Evolutionary conservation across 2,888 invertebrate species (phyloP).

Genomic region (Rhynchonema sp.): DNA sequence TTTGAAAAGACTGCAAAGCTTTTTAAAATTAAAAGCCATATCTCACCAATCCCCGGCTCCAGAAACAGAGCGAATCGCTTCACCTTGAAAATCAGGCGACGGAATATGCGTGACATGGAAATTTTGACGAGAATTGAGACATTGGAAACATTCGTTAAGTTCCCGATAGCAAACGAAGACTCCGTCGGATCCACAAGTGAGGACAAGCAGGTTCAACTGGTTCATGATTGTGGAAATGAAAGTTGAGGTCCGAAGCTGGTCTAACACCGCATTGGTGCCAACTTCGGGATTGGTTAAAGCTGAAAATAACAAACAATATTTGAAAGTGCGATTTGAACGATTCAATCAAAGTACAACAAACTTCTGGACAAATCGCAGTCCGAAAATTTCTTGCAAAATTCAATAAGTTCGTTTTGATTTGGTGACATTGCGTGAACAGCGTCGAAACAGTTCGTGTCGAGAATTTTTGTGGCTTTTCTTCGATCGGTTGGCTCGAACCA

Average conservation of each 20-base stretch:
- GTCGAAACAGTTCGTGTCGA: conserved; percentile 16
- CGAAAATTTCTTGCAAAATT: neutral
- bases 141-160: too few species aligned
- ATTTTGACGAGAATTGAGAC: neutral
- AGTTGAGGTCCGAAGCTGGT: too few species aligned
- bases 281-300: too few species aligned
- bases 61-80: neutral
- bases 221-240: neutral
- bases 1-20: neutral
- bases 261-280: too few species aligned
- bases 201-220: neutral
- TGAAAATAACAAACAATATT: too few species aligned
- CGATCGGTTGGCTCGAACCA: conserved; percentile 35
- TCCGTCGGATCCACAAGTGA: neutral
- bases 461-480: conserved; percentile 27
- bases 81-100: neutral
- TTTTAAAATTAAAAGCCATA: neutral
- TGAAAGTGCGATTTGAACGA: too few species aligned
- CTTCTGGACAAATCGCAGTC: neutral
- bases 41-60: neutral
- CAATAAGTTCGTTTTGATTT: neutral
- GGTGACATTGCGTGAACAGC: conserved; percentile 1
- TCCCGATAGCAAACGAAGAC: neutral
- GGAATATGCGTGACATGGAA: neutral
- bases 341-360: neutral